phyloP scores from a whole-genome alignment of 1,140 invertebrate genomes.

The Nautilus pompilius region DNA sequence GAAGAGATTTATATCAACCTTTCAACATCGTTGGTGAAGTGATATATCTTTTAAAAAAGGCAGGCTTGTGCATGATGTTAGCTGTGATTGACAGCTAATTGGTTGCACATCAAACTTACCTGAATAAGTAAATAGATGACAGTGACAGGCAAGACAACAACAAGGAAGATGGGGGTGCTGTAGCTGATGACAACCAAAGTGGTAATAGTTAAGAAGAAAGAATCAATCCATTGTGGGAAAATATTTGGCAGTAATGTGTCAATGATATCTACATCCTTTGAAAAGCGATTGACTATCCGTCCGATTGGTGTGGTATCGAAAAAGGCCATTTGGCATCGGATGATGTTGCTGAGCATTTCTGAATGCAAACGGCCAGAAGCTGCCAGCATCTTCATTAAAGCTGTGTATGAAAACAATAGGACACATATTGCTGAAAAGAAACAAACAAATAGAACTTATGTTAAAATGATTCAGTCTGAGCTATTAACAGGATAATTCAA shows the following conservation, averaged over 20 bases:
- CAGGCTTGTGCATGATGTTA: background rate
- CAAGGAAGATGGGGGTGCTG: slow-evolving; percentile 82
- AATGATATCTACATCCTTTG: slow-evolving; percentile 58
- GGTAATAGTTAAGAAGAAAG: slow-evolving; percentile 71
- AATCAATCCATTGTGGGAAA: slow-evolving; percentile 43
- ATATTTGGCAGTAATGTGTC: slow-evolving; percentile 47
- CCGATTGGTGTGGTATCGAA: slow-evolving; percentile 67
- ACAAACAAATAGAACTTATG: too few relatives aligned
- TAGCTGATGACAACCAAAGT: slow-evolving; percentile 87
- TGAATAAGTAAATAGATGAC: slow-evolving; percentile 85
- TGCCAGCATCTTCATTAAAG: slow-evolving; percentile 55
- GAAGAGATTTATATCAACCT: background rate
- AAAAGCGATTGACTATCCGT: slow-evolving; percentile 65
- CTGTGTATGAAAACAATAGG: too few relatives aligned
- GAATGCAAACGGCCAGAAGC: slow-evolving; percentile 75
- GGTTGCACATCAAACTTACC: slow-evolving; percentile 44
- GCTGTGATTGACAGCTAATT: background rate
- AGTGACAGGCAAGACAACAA: slow-evolving; percentile 78
- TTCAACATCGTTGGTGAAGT: too few relatives aligned
- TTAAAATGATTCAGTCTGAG: too few relatives aligned
- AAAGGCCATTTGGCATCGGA: slow-evolving; percentile 60
- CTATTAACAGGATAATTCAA: too few relatives aligned
- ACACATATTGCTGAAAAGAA: too few relatives aligned
- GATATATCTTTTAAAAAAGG: background rate
- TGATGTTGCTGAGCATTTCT: slow-evolving; percentile 65